phyloP scores from a whole-genome alignment of 2,888 invertebrate genomes.

The Drosophila rellima region DNA sequence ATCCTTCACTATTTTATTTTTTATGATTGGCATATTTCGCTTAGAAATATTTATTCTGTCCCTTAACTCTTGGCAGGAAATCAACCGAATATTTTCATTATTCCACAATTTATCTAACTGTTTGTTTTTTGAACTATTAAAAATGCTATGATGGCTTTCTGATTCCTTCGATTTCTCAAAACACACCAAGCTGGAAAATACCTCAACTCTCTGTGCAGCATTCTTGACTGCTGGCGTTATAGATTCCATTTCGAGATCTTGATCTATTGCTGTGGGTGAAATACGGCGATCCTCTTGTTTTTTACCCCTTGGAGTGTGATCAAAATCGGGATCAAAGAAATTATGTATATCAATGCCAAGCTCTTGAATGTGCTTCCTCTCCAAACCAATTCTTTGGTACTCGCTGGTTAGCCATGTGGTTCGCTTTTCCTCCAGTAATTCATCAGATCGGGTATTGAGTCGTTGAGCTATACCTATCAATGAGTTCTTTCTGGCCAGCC shows the following conservation, averaged over 20 bases:
- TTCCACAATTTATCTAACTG: constrained; percentile 4
- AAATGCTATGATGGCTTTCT: no score
- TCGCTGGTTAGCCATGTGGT: background rate
- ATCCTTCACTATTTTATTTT: constrained; percentile 12
- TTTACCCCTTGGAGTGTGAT: background rate
- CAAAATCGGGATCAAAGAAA: background rate
- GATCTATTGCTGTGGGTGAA: background rate
- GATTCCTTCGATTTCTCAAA: no score
- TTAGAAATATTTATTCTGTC: background rate
- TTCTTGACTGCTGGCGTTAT: background rate
- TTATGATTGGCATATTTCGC: rapidly evolving
- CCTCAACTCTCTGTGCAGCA: background rate
- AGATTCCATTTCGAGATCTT: background rate
- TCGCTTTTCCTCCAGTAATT: background rate
- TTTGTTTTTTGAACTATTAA: background rate
- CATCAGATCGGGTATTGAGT: background rate
- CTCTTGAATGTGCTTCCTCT: background rate
- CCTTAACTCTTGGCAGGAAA: constrained; percentile 3
- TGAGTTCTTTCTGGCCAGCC: constrained; percentile 23
- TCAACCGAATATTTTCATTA: constrained; percentile 3
- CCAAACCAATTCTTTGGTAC: background rate
- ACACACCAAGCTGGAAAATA: no score
- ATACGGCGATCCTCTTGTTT: background rate
- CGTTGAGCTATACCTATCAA: background rate
- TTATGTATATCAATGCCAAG: background rate